Base-by-base conservation (phyloP, 2,888 invertebrate species). In the Trichogramma evanescens region DNA sequence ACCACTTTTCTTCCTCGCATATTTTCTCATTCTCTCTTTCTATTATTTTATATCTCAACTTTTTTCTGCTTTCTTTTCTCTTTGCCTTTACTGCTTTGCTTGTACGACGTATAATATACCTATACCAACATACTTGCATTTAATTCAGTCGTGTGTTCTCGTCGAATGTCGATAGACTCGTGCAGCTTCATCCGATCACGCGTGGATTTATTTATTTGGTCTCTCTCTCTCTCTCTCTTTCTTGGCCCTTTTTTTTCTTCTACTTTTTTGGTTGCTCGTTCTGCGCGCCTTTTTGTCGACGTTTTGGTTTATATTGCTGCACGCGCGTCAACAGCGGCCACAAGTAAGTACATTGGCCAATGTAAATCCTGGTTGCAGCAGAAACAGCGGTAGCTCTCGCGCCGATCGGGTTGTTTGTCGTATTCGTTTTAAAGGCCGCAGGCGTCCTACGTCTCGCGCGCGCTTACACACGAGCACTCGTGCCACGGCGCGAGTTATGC, bases 341-440 rank as follows among this genome's bases (percentile, higher is more conserved):
- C 73, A 71, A 73, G 71, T 71, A 13, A 1, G 13, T 13, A 13
- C 13, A 13, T 13, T 2, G 13, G 13, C 13, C 13, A 13, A 13
- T 13, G 13, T 13, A 13, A 13, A 13, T 1, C 13, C 13, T 13
- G 13, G 13, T 13, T 13, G 13, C 13, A 13, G 13, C 13, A 13
- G 13, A 13, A 13, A 13, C 13, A 13, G 13, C 13, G 13, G 13
- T 13, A 13, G 13, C 13, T 13, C 13, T 13, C 13, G 13, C 13
- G 13, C 13, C 13, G 13, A 13, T 13, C 13, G 13, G 13, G 13
- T 13, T 13, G 13, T 13, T 13, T 13, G 13, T 13, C 13, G 13
- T 13, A 13, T 13, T 13, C 13, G 13, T 13, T 13, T 13, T 13
- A 13, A 13, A 13, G 13, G 13, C 13, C 13, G 13, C 13, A 13